Percentiles rank a stretch among this genome's conserved stretches.
Conservation (phyloP, 2,888 invertebrate genomes). For the Clitarchus hookeri region DNA sequence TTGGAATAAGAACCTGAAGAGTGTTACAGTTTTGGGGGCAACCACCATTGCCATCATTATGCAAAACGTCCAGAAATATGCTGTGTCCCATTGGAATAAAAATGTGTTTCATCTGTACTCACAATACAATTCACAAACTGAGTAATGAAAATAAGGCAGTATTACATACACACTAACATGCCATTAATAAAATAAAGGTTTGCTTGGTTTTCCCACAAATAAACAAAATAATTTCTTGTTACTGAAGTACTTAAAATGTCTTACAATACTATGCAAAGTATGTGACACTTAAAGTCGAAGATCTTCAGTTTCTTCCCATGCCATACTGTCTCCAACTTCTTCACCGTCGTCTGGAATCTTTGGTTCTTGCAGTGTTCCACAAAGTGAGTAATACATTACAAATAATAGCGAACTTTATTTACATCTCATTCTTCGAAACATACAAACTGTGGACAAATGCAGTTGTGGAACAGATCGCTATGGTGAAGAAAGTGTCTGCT, state of each 20-base stretch:
- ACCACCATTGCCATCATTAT: neutral
- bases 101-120: too few relatives aligned
- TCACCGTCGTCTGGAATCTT: neutral
- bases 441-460: neutral
- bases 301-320: neutral
- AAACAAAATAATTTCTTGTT: neutral
- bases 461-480: neutral
- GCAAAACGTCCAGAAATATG: too few relatives aligned
- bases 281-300: neutral
- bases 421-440: neutral
- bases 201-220: neutral
- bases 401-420: neutral
- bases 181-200: neutral
- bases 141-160: neutral
- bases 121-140: too few relatives aligned
- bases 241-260: neutral
- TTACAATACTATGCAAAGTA: neutral
- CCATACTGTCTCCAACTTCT: neutral
- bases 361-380: conserved; percentile 1
- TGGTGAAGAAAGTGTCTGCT: neutral
- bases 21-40: neutral
- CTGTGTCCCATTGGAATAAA: too few relatives aligned
- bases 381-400: too few relatives aligned
- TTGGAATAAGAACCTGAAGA: neutral
- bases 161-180: neutral